A percentile compares a stretch with the other conserved stretches of the same genome.
phyloP scores from a whole-genome alignment of 2,113 vertebrate genomes.

The Lepus americanus region DNA sequence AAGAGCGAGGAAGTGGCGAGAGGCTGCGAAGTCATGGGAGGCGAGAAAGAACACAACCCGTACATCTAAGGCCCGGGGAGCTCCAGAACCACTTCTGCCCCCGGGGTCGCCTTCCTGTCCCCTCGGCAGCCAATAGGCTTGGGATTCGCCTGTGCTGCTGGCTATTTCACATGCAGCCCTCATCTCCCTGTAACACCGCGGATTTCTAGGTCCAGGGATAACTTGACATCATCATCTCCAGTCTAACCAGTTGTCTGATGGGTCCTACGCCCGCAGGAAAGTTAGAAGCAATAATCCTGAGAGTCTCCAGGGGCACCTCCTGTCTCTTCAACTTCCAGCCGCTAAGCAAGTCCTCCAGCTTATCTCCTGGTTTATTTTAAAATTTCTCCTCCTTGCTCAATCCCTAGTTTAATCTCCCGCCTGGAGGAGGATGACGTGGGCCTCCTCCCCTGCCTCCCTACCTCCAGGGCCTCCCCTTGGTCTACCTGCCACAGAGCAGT shows the following conservation, averaged over 20 bases:
- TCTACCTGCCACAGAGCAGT: neutral
- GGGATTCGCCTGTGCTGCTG: neutral
- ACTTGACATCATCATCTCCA: neutral
- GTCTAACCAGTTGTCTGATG: neutral
- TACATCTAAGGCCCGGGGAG: rapidly evolving
- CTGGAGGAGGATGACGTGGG: neutral
- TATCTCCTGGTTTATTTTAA: neutral
- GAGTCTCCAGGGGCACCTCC: neutral
- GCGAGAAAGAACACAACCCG: neutral
- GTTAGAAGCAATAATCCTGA: neutral
- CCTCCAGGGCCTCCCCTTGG: neutral
- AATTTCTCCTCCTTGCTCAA: neutral
- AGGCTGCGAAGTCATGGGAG: neutral
- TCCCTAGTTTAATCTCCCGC: neutral
- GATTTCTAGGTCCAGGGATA: neutral
- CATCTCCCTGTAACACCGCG: neutral
- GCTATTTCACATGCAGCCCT: neutral
- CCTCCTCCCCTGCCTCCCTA: neutral
- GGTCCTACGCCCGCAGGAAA: neutral
- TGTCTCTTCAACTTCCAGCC: neutral
- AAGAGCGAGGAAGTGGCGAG: neutral
- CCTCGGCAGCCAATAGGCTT: neutral
- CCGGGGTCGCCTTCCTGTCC: neutral
- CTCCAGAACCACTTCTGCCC: neutral
- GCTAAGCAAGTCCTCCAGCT: neutral